Percentiles rank a stretch among this genome's conserved stretches.
phyloP scores from a whole-genome alignment of 1,140 invertebrate species.

The Drosophila bocqueti region DNA sequence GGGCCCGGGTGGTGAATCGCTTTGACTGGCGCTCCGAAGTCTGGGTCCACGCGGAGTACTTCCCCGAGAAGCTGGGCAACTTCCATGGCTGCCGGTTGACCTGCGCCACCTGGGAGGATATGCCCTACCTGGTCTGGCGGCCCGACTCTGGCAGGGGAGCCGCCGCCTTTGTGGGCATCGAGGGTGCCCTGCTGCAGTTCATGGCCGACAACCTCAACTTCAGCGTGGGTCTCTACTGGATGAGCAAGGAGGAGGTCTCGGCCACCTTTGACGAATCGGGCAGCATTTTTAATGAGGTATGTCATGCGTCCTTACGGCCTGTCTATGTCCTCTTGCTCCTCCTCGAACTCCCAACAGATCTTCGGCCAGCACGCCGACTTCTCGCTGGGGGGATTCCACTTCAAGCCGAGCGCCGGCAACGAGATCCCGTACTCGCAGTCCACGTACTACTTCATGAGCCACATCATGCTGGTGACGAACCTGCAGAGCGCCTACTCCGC shows the following conservation, averaged over 20 bases:
- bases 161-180: constrained; percentile 62
- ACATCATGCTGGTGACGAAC: constrained; percentile 76
- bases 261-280: constrained; percentile 70
- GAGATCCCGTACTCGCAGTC: constrained; percentile 67
- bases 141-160: not conserved
- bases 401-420: constrained; percentile 52
- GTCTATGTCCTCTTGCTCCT: too few relatives aligned
- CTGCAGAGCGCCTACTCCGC: constrained; percentile 68
- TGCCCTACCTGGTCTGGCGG: constrained; percentile 67
- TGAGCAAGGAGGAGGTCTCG: constrained; percentile 59
- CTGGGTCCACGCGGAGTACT: constrained; percentile 40
- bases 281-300: constrained; percentile 62
- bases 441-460: constrained; percentile 74
- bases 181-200: constrained; percentile 69
- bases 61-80: constrained; percentile 62
- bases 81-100: constrained; percentile 68
- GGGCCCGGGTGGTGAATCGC: constrained; percentile 51
- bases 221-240: constrained; percentile 60
- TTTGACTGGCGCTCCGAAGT: not conserved
- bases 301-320: not conserved
- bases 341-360: constrained; percentile 38
- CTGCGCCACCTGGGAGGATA: constrained; percentile 80
- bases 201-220: constrained; percentile 73
- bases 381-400: constrained; percentile 73
- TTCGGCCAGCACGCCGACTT: constrained; percentile 61